Base-by-base conservation (phyloP, 2,113 vertebrate species). In the Taxidea taxus region DNA sequence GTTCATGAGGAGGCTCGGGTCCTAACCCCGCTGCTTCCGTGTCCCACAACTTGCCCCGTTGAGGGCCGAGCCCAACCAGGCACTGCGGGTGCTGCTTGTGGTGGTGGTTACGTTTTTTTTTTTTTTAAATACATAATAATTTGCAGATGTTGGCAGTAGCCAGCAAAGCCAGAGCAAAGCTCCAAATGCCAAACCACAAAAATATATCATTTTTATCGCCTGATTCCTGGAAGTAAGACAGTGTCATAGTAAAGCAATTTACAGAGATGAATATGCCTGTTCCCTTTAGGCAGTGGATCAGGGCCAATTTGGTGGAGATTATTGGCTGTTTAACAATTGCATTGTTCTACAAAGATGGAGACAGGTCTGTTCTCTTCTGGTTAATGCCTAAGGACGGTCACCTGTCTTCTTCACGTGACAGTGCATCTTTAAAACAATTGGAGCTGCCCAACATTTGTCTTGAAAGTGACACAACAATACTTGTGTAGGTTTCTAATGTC, bases 111-210 rank as follows among this genome's bases (percentile, higher is more conserved):
- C 7, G n/a, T 56, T 81, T 58, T 56, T 56, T 25, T 12, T 60
- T 60, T 58, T 86, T 58, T 60, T 49, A n/a, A 72, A 72, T 66
- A 0, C 90, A n/a, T 98, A 98, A 98, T 98, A 96, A 98, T 98
- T 98, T 98, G 95, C 99, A 99, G 99, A 98, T 98, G 99, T 98
- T 98, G 98, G 98, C 98, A 98, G 96, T 92, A 3, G 0, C 62
- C 62, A 39, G 56, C 37, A 49, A 95, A 98, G 95, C 96, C 97
- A 97, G 97, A 98, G 96, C 80, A 81, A 83, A 95, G 97, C 92
- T 97, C 96, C 96, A 80, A 68, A 72, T 93, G 98, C 98, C 98
- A 99, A 98, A 98, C 99, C 98, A 98, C 98, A 99, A 92, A 98
- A 97, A 98, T 96, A 95, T 96, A 98, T 98, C 90, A 54, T 98